Evolutionary conservation across 1,140 invertebrate genomes (phyloP), one percentile per base, ranked within the genome.

Genomic region (Lepidurus couesii): DNA sequence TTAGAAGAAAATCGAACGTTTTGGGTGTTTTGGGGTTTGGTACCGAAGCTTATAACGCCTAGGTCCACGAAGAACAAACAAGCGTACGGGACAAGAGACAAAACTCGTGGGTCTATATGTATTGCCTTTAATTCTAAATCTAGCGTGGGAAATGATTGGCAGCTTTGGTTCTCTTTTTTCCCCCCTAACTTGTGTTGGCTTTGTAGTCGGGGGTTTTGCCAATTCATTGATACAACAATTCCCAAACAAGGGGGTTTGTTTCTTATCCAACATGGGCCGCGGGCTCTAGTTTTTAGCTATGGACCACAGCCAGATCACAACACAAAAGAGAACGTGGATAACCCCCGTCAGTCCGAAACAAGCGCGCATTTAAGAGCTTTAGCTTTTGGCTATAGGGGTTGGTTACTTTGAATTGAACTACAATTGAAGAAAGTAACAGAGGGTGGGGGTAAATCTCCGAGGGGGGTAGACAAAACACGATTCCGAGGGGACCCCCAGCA

Each of bases 181-280:
- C 53, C 53, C 47, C 53, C 21, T 21, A 65, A 7, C 53, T 13
- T 7, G 21, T 21, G 53, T 13, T 7, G 53, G 16, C 21, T 65
- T 65, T 65, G 53, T 65, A 16, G 16, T 65, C 53, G 16, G 53
- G 11, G 53, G 53, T 65, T 65, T 65, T 65, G 53, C 53, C 53
- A 65, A 65, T 65, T 65, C 53, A 65, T 65, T 65, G 53, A 65
- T 65, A 65, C 53, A 65, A 65, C 53, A 65, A 65, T 65, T 65
- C 53, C 34, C 34, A 34, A 65, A 65, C 53, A 65, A 65, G 53
- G 53, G 45, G 53, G 53, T 65, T 65, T 65, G 53, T 65, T 65
- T 65, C 53, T 65, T 65, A 65, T 65, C 53, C 53, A 65, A 65
- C 53, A 65, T 65, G 53, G 53, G 53, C 53, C 53, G n/a, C 53